Evolutionary conservation across 2,888 invertebrate species (phyloP), one percentile per base, ranked within the genome.

Genomic region (Sphinx pinastri): DNA sequence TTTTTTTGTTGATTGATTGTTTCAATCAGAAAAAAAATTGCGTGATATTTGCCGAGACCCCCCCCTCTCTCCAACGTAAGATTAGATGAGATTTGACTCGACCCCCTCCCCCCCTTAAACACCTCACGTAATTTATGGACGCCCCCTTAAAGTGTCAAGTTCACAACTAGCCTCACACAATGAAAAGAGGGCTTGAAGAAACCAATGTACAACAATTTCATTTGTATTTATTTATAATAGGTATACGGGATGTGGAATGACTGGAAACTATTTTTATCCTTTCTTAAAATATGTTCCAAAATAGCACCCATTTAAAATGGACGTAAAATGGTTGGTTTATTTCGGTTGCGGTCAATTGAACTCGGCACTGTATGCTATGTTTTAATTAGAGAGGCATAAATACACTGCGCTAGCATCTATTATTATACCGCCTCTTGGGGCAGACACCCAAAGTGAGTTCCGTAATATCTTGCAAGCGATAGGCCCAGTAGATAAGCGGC

Each of bases 261-360:
- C 57, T 13, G 13, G 25, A 25, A 57, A 8, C 8, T 38, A 38
- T 38, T 38, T 38, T 38, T 38, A 38, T 38, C 38, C 5, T 38
- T 19, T 49, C 19, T 13, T 49, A 63, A 63, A 63, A 63, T 63
- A 49, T 49, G 11, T 19, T 13, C 2, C 49, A 63, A 49, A 63
- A 63, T n/a, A 60, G 47, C 16, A 45, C 4, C 13, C 16, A 63
- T 49, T 49, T 63, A 47, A 12, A 4, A 63, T 14, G 16, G 4
- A 19, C 13, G 63, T 19, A 19, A 47, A 49, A 63, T 49, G 12
- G 19, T 47, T 12, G 13, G 47, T 49, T 47, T 63, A 63, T 63
- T 63, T 63, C 3, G 63, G 63, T 19, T 63, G 19, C 19, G 49
- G 47, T 49, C 49, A 63, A 63, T 63, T 63, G 19, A 47, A 19